phyloP scores from a whole-genome alignment of 2,888 invertebrate genomes.

The Selenia dentaria region DNA sequence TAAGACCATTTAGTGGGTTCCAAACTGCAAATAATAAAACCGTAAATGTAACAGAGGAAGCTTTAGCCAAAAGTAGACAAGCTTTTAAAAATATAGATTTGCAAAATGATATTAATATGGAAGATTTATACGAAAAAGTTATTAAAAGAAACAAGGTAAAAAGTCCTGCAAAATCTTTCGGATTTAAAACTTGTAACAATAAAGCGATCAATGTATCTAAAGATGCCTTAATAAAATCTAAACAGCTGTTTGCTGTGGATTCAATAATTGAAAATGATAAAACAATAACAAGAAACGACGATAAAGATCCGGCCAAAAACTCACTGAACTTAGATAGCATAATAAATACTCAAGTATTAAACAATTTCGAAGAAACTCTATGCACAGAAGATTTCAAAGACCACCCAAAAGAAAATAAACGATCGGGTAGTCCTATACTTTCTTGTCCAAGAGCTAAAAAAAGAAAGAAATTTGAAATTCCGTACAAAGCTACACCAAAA shows the following conservation, averaged over 20 bases:
- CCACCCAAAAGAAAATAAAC: slow-evolving; percentile 48
- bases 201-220: slow-evolving; percentile 30
- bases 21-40: slow-evolving; percentile 64
- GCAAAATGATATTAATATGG: slow-evolving; percentile 6
- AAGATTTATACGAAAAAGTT: background rate
- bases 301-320: background rate
- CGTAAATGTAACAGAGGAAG: slow-evolving; percentile 53
- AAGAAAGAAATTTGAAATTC: slow-evolving; percentile 58
- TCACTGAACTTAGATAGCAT: slow-evolving; percentile 27
- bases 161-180: background rate
- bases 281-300: background rate
- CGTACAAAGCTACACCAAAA: slow-evolving; percentile 45
- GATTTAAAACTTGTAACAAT: slow-evolving; percentile 34
- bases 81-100: slow-evolving; percentile 32
- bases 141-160: background rate
- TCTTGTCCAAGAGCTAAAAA: slow-evolving; percentile 68
- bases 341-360: slow-evolving; percentile 64
- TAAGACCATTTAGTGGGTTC: slow-evolving; percentile 43
- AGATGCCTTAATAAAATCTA: slow-evolving; percentile 38
- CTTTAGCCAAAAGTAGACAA: slow-evolving; percentile 48
- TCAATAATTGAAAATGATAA: background rate
- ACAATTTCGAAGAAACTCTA: slow-evolving; percentile 64
- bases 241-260: slow-evolving; percentile 38
- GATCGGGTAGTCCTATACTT: slow-evolving; percentile 70
- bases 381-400: slow-evolving; percentile 64